These are phyloP conservation scores for Gracilinanus agilis DNA, from an alignment of 2,113 vertebrate genomes.

Conservation along the genomic window DNA sequence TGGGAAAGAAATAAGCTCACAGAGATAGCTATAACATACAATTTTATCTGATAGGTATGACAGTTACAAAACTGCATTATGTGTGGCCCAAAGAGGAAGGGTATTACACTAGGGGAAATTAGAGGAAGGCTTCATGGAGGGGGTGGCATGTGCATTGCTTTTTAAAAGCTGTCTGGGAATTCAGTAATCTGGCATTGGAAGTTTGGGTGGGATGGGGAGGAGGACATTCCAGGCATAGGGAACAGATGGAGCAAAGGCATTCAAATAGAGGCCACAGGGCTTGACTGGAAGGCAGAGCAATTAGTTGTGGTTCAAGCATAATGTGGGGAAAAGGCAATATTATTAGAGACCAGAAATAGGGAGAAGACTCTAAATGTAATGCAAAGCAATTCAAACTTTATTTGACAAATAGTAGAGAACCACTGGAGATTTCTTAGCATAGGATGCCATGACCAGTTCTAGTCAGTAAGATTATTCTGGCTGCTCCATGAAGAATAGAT, in stretches of 20 bases:
- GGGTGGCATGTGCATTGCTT: background rate
- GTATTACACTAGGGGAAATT: background rate
- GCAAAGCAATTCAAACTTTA: background rate
- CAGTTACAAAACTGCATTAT: background rate
- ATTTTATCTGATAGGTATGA: background rate
- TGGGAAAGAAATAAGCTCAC: background rate
- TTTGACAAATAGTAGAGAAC: background rate
- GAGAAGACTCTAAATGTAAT: background rate
- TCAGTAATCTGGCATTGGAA: background rate
- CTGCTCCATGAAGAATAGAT: background rate
- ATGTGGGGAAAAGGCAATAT: background rate
- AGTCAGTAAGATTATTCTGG: background rate
- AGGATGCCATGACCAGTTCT: background rate
- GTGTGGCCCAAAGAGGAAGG: background rate
- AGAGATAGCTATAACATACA: background rate
- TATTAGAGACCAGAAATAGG: background rate
- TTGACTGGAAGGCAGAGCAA: background rate
- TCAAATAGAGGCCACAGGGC: background rate
- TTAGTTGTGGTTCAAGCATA: background rate
- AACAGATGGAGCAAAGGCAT: background rate
- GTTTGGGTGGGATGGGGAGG: background rate
- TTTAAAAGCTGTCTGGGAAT: background rate
- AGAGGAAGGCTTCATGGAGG: background rate
- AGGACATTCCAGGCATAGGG: background rate
- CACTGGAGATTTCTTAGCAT: background rate